These are phyloP conservation scores for Chaetophractus vellerosus DNA, from an alignment of 2,797 vertebrate genomes.

Conservation along the genomic window DNA sequence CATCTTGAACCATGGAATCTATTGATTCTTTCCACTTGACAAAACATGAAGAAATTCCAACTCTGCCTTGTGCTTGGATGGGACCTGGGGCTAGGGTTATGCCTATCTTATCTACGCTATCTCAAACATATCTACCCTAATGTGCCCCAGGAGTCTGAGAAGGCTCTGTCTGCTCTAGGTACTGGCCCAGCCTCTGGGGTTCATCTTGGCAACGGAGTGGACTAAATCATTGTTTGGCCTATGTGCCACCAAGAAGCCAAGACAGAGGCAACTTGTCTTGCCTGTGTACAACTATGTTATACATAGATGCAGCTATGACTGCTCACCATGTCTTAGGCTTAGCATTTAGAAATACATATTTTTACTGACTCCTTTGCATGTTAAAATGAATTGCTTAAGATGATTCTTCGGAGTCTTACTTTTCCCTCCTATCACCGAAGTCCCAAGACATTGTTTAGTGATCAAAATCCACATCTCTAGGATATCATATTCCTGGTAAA, in stretches of 20 bases:
- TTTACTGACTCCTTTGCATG: neutral
- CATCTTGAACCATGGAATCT: neutral
- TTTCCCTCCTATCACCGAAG: neutral
- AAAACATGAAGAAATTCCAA: neutral
- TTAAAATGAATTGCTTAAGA: neutral
- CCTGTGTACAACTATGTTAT: no score
- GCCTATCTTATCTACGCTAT: neutral
- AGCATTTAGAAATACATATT: neutral
- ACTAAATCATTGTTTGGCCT: neutral
- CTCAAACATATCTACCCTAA: neutral
- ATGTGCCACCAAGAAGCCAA: neutral
- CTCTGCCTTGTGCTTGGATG: neutral
- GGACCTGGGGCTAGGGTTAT: neutral
- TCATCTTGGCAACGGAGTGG: neutral
- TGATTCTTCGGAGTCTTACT: neutral
- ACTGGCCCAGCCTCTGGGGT: neutral
- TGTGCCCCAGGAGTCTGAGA: neutral
- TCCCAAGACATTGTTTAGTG: neutral
- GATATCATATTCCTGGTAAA: neutral
- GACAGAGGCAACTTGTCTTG: neutral
- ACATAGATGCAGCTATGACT: neutral
- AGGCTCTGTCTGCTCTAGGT: neutral
- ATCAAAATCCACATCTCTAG: neutral
- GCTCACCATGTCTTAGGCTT: neutral
- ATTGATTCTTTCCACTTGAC: neutral